phyloP scores from a whole-genome alignment of 2,113 vertebrate genomes.

The Tichodroma muraria region DNA sequence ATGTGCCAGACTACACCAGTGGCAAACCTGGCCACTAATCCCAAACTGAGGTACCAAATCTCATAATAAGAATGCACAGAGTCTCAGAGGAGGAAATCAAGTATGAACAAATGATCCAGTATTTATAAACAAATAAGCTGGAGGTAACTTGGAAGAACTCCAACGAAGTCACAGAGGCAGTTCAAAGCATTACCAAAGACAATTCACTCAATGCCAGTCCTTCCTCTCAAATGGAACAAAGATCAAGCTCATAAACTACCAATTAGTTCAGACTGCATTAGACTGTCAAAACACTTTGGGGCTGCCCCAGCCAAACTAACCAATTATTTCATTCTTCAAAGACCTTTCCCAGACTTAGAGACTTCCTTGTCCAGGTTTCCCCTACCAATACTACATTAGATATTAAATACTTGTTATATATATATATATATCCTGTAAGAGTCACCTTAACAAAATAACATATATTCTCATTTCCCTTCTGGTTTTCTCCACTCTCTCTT shows the following conservation, averaged over 20 bases:
- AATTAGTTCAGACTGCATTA: background rate
- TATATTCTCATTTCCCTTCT: background rate
- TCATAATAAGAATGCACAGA: accelerated
- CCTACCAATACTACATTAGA: background rate
- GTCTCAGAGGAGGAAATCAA: background rate
- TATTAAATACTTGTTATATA: background rate
- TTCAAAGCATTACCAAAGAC: background rate
- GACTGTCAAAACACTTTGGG: background rate
- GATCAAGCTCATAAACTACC: background rate
- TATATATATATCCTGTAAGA: background rate
- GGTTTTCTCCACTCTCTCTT: background rate
- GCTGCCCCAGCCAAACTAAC: background rate
- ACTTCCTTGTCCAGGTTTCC: background rate
- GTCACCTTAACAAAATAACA: background rate
- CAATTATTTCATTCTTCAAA: background rate
- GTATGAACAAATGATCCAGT: background rate
- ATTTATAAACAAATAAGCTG: background rate
- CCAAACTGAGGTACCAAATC: background rate
- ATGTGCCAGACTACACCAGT: background rate
- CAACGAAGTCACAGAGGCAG: background rate
- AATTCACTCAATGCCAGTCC: background rate
- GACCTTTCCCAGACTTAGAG: background rate
- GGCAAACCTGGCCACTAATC: background rate
- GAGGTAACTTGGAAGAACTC: background rate
- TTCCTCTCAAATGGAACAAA: background rate